A percentile compares a stretch with the other conserved stretches of the same genome.
phyloP scores from a whole-genome alignment of 2,888 invertebrate genomes.

The Odontothrips loti region DNA sequence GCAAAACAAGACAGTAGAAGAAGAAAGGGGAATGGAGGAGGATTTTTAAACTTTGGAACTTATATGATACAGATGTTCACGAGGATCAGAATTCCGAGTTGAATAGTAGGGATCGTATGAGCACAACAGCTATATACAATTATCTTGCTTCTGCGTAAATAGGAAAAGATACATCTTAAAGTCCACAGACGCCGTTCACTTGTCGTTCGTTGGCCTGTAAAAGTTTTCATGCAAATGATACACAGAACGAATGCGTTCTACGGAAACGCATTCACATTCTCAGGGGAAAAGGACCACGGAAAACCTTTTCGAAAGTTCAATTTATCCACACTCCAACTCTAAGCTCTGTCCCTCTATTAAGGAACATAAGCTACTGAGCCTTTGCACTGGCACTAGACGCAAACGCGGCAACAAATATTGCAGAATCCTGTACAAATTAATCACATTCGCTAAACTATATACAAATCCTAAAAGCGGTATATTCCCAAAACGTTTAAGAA shows the following conservation, averaged over 20 bases:
- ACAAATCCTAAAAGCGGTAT: constrained; percentile 5
- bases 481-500: too few relatives aligned
- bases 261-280: background rate
- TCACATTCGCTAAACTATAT: constrained; percentile 31
- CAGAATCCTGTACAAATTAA: constrained; percentile 29
- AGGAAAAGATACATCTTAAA: too few relatives aligned
- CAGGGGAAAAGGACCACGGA: too few relatives aligned
- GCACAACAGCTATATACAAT: background rate
- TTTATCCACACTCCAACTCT: background rate
- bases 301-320: background rate
- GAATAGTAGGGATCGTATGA: too few relatives aligned
- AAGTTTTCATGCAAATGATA: background rate
- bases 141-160: background rate
- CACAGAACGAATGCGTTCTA: background rate
- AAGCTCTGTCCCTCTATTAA: constrained; percentile 2
- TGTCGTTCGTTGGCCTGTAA: background rate
- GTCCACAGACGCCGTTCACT: too few relatives aligned
- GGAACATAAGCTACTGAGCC: constrained; percentile 17
- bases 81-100: too few relatives aligned
- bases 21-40: background rate
- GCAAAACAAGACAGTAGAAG: background rate
- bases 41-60: background rate
- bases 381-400: background rate
- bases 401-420: constrained; percentile 27
- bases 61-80: too few relatives aligned